phyloP scores from a whole-genome alignment of 1,140 invertebrate genomes.

The Papilio polytes region DNA sequence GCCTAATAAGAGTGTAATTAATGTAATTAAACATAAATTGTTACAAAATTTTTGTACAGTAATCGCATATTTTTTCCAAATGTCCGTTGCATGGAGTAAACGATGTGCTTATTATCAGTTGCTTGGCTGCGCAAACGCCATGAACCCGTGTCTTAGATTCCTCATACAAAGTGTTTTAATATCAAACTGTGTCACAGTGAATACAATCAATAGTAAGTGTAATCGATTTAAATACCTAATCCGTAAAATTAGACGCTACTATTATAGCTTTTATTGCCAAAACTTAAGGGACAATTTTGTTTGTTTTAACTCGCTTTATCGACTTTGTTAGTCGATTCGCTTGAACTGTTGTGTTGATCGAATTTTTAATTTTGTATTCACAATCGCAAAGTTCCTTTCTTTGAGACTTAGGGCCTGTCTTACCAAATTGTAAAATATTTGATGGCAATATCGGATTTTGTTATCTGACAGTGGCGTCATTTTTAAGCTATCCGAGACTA shows the following conservation, averaged over 20 bases:
- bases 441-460: too few species aligned
- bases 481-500: too few species aligned
- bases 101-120: conserved; percentile 20
- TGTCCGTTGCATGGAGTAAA: not conserved
- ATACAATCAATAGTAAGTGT: conserved; percentile 40
- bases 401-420: too few species aligned
- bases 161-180: conserved; percentile 29
- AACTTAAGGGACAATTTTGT: not conserved
- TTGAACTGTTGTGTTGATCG: conserved; percentile 29
- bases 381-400: not conserved
- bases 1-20: not conserved
- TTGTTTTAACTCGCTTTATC: not conserved
- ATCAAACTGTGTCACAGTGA: conserved; percentile 40
- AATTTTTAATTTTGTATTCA: conserved; percentile 27
- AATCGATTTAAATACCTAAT: conserved; percentile 37
- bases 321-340: conserved; percentile 29
- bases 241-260: not conserved
- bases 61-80: conserved; percentile 25
- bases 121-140: conserved; percentile 24
- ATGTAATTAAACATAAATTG: not conserved
- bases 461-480: too few species aligned
- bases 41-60: conserved; percentile 17
- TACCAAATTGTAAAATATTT: too few species aligned
- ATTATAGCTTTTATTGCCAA: not conserved
- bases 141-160: conserved; percentile 45